phyloP scores from a whole-genome alignment of 2,113 vertebrate genomes.

The Cyprinus carpio region DNA sequence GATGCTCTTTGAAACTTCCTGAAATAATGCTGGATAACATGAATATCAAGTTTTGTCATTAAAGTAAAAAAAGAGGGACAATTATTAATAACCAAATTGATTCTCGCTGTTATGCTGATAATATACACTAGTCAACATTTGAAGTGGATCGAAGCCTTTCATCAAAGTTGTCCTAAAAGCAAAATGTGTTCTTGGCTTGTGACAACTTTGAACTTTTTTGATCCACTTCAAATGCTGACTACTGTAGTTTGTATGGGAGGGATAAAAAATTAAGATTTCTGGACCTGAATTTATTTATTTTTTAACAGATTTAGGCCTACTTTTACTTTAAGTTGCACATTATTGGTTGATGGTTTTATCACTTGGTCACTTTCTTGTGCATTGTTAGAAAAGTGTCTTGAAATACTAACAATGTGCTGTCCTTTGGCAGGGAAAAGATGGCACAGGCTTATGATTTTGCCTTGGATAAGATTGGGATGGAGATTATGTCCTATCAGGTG shows the following conservation, averaged over 20 bases:
- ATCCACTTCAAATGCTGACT: no score
- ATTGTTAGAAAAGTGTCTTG: neutral
- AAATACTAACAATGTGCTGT: neutral
- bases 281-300: no score
- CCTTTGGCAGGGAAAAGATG: constrained; percentile 92
- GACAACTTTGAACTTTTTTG: no score
- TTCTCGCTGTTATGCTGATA: neutral
- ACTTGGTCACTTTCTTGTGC: neutral
- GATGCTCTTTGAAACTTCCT: neutral
- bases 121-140: neutral
- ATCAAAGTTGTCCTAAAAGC: no score
- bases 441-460: constrained; percentile 99
- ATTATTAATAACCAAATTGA: neutral
- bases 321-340: neutral
- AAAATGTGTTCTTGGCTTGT: no score
- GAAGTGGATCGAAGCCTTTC: no score
- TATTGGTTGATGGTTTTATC: neutral
- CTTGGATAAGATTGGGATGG: constrained; percentile 99
- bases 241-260: no score
- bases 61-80: neutral
- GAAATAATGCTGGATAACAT: neutral
- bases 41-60: neutral
- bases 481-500: constrained; percentile 99
- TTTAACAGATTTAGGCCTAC: no score
- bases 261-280: no score